Percentiles rank a stretch among this genome's conserved stretches.
phyloP scores from a whole-genome alignment of 1,140 invertebrate species.

The Thaumetopoea pityocampa region DNA sequence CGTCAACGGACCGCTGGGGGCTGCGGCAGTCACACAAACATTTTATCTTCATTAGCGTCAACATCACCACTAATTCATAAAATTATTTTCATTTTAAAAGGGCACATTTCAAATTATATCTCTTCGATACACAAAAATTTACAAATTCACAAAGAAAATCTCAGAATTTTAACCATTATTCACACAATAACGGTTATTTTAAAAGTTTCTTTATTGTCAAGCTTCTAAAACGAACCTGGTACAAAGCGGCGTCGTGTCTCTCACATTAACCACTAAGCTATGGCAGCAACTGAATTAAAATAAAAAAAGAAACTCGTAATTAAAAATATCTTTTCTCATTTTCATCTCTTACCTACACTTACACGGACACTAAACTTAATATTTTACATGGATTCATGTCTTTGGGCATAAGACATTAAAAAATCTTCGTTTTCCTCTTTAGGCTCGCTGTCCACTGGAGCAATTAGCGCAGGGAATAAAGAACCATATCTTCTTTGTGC shows the following conservation, averaged over 20 bases:
- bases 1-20: too few relatives aligned
- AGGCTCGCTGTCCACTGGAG: slow-evolving; percentile 4
- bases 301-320: slow-evolving; percentile 50
- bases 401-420: slow-evolving; percentile 34
- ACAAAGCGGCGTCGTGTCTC: slow-evolving; percentile 10
- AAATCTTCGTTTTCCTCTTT: slow-evolving; percentile 8
- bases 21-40: too few relatives aligned
- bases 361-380: slow-evolving; percentile 53
- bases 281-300: slow-evolving; percentile 59
- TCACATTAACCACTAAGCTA: slow-evolving; percentile 57
- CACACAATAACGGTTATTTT: slow-evolving; percentile 13
- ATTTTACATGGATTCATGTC: slow-evolving; percentile 53
- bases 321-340: slow-evolving; percentile 69
- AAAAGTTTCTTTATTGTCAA: slow-evolving; percentile 64
- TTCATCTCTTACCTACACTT: slow-evolving; percentile 45
- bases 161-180: slow-evolving; percentile 31
- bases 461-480: too few relatives aligned
- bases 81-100: too few relatives aligned
- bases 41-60: too few relatives aligned
- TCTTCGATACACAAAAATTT: background rate
- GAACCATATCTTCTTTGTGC: too few relatives aligned
- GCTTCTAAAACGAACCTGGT: slow-evolving; percentile 22
- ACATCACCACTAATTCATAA: too few relatives aligned
- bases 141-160: slow-evolving; percentile 5
- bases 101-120: too few relatives aligned